A percentile compares a stretch with the other conserved stretches of the same genome.
Conservation (phyloP, 2,797 vertebrate species). For the Chrosomus eos region DNA sequence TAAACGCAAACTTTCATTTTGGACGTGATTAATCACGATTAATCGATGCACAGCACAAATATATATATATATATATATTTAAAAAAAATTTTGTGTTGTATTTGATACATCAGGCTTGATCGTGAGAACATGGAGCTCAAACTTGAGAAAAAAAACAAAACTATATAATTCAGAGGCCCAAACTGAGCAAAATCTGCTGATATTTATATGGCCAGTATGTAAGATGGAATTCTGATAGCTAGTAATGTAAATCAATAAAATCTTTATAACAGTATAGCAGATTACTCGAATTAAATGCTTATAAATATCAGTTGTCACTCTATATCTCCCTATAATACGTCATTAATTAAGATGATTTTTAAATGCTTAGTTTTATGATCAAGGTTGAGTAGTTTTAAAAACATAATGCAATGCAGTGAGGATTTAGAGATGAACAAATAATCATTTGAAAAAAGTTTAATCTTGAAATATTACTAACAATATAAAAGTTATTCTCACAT, state of each 20-base stretch:
- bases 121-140: background rate
- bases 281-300: background rate
- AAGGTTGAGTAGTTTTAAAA: background rate
- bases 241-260: background rate
- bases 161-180: background rate
- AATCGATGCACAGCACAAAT: too few species aligned
- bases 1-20: too few species aligned
- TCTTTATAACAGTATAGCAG: background rate
- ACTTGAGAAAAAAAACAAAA: background rate
- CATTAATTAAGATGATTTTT: too few species aligned
- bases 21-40: too few species aligned
- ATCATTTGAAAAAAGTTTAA: too few species aligned
- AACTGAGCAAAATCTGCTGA: background rate
- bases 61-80: background rate
- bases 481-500: background rate
- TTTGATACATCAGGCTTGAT: background rate
- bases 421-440: background rate
- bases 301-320: too few species aligned
- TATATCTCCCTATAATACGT: too few species aligned
- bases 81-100: background rate
- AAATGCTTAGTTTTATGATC: background rate
- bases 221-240: background rate
- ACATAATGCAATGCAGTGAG: background rate
- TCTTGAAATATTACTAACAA: background rate
- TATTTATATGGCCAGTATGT: background rate